Percentiles rank a stretch among this genome's conserved stretches.
Conservation (phyloP, 2,888 invertebrate genomes). For the Aspidiotus destructor region DNA sequence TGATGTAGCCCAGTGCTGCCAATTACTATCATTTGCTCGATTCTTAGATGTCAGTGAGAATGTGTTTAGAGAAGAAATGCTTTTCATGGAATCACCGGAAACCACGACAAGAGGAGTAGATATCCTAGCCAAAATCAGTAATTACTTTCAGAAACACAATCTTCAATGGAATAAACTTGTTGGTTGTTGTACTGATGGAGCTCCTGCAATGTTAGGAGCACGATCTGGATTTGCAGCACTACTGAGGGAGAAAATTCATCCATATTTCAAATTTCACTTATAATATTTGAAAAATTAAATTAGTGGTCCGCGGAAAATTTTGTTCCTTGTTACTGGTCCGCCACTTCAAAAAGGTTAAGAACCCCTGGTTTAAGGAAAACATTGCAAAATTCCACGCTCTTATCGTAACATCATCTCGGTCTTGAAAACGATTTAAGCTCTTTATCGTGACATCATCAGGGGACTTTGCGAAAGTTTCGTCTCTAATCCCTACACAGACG, state of each 20-base stretch:
- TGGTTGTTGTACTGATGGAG: slow-evolving; percentile 33
- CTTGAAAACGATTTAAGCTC: no score
- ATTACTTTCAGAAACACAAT: slow-evolving; percentile 32
- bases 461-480: no score
- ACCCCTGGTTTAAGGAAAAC: no score
- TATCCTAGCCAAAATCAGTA: slow-evolving; percentile 26
- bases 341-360: no score
- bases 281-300: no score
- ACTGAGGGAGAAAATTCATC: slow-evolving; percentile 31
- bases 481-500: no score
- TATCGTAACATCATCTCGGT: no score
- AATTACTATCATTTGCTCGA: slow-evolving; percentile 24
- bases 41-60: slow-evolving; percentile 23
- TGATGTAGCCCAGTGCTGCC: slow-evolving; percentile 22
- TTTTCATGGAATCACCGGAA: slow-evolving; percentile 24
- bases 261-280: no score
- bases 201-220: slow-evolving; percentile 34
- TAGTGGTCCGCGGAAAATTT: no score
- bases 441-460: no score
- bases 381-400: no score
- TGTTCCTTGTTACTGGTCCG: no score
- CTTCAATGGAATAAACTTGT: slow-evolving; percentile 28
- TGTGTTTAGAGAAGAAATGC: slow-evolving; percentile 22
- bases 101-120: slow-evolving; percentile 30
- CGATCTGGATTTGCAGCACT: slow-evolving; percentile 33